Evolutionary conservation across 2,888 invertebrate species (phyloP).

Genomic region (Thalpophila matura): DNA sequence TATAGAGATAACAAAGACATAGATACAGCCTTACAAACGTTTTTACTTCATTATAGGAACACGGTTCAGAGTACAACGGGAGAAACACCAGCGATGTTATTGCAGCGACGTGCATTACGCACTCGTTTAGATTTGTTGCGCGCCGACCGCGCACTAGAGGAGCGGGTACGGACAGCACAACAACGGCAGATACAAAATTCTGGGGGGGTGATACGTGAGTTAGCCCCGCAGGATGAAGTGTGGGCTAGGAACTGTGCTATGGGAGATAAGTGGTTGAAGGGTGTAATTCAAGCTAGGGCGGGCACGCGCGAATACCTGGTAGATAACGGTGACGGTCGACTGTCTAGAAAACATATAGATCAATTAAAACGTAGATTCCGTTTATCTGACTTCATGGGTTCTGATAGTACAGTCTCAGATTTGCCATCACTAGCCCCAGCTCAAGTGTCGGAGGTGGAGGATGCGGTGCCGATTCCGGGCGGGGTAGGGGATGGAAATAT

Average conservation of each 20-base stretch:
- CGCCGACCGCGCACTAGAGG: not conserved
- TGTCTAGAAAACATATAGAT: not conserved
- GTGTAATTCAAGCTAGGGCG: not conserved
- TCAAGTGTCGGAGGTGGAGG: too few species aligned
- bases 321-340: not conserved
- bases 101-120: not conserved
- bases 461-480: too few species aligned
- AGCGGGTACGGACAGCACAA: not conserved
- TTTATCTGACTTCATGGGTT: not conserved
- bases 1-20: slow-evolving; percentile 19
- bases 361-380: not conserved
- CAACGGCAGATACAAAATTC: not conserved
- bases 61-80: not conserved
- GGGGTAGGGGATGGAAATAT: too few species aligned
- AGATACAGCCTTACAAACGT: slow-evolving; percentile 1
- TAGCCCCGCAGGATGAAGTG: not conserved
- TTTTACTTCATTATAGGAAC: not conserved
- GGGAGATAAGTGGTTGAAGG: not conserved
- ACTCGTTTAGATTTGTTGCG: slow-evolving; percentile 6
- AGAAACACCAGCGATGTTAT: not conserved
- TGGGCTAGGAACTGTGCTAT: not conserved
- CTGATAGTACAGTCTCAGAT: not conserved
- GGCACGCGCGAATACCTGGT: not conserved
- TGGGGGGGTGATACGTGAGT: not conserved
- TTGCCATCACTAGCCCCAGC: too few species aligned